Evolutionary conservation across 2,113 vertebrate species (phyloP).

Genomic region (Beaufortia kweichowensis): DNA sequence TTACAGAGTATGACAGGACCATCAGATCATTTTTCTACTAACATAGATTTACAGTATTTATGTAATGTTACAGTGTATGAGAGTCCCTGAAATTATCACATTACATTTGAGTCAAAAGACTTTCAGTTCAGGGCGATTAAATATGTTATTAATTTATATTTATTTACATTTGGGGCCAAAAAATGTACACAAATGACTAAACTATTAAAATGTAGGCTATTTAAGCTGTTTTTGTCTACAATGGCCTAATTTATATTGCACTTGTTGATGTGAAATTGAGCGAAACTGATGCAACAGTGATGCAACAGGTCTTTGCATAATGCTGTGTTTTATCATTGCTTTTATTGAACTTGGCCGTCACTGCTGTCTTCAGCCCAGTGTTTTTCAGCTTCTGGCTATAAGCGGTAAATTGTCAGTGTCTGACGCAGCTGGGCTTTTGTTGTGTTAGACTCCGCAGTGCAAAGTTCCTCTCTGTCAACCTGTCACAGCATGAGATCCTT

Average conservation of each 20-base stretch:
- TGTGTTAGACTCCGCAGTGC: conserved; percentile 67
- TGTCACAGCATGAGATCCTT: conserved; percentile 68
- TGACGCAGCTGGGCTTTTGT: conserved; percentile 68
- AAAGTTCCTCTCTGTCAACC: conserved; percentile 64
- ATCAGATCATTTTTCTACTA: no score
- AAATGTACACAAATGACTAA: no score
- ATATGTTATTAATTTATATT: no score
- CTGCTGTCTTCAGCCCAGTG: conserved; percentile 29
- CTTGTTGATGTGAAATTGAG: no score
- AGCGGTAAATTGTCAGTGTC: conserved; percentile 64
- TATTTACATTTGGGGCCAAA: no score
- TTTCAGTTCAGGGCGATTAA: no score
- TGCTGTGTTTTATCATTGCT: conserved; percentile 12
- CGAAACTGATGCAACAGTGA: background rate
- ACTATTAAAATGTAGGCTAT: no score
- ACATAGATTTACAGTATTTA: no score
- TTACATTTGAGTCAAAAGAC: no score
- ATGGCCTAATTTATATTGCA: background rate
- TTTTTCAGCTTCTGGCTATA: conserved; percentile 50
- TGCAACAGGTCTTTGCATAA: background rate
- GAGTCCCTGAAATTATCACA: no score
- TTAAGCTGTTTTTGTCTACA: background rate
- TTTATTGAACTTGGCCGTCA: conserved; percentile 4
- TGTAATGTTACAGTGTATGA: no score
- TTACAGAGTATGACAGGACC: no score